phyloP scores from a whole-genome alignment of 1,140 invertebrate genomes.

The Odontomachus brunneus region DNA sequence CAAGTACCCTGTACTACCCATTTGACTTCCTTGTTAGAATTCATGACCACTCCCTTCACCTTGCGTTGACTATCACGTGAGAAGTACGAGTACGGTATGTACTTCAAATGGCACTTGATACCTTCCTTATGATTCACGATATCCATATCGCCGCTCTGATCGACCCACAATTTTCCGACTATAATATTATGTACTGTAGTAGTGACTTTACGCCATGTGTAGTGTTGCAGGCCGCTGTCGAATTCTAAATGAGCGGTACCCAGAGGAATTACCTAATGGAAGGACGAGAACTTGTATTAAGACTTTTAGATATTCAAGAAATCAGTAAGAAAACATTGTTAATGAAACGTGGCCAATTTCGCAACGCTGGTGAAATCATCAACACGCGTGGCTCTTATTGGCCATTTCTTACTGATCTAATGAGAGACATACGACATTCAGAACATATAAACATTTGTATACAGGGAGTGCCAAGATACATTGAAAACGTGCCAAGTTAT shows the following conservation, averaged over 20 bases:
- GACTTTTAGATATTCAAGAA: no score
- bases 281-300: no score
- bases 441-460: no score
- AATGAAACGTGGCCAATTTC: no score
- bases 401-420: no score
- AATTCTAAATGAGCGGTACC: slow-evolving; percentile 95
- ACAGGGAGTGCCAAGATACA: no score
- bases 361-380: no score
- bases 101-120: slow-evolving; percentile 98
- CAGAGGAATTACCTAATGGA: slow-evolving; percentile 92
- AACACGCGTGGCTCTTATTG: no score
- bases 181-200: slow-evolving; percentile 99
- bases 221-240: slow-evolving; percentile 91
- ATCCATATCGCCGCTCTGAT: slow-evolving; percentile 99
- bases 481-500: no score
- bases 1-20: slow-evolving; percentile 97
- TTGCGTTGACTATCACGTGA: slow-evolving; percentile 96
- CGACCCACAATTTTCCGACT: slow-evolving; percentile 99
- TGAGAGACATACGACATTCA: no score
- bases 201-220: slow-evolving; percentile 99
- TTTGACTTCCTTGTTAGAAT: slow-evolving; percentile 89
- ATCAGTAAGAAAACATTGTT: no score
- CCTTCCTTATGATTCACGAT: slow-evolving; percentile 95
- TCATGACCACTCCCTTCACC: slow-evolving; percentile 92
- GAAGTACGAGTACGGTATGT: slow-evolving; percentile 99